Conservation (phyloP, 2,888 invertebrate species). For the Aphrophora alni region DNA sequence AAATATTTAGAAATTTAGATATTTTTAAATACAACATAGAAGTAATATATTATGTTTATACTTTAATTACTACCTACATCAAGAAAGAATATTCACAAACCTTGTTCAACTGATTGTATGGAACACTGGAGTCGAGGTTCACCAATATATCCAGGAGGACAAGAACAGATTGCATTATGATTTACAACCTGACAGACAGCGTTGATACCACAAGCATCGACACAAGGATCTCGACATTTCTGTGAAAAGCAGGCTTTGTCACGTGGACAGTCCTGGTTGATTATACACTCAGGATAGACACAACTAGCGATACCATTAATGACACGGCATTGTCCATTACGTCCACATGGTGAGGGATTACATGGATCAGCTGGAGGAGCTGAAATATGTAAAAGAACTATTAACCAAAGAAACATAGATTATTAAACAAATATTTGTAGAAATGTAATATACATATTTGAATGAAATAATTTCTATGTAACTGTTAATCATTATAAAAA, state of each 20-base stretch:
- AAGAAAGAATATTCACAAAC: slow-evolving; percentile 42
- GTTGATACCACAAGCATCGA: slow-evolving; percentile 82
- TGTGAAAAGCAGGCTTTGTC: slow-evolving; percentile 82
- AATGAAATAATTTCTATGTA: background rate
- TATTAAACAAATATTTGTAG: background rate
- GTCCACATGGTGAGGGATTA: slow-evolving; percentile 81
- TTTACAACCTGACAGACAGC: slow-evolving; percentile 80
- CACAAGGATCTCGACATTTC: slow-evolving; percentile 84
- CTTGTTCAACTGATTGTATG: slow-evolving; percentile 57
- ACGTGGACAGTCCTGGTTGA: slow-evolving; percentile 86
- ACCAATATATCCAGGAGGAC: slow-evolving; percentile 79
- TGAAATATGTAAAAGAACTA: too few relatives aligned
- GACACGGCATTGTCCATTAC: slow-evolving; percentile 80
- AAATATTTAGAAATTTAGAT: too few relatives aligned
- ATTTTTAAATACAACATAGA: too few relatives aligned
- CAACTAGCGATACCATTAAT: slow-evolving; percentile 73
- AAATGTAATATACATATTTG: background rate
- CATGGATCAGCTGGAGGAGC: slow-evolving; percentile 69
- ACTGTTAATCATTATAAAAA: too few relatives aligned
- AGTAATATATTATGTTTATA: too few relatives aligned
- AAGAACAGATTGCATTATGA: slow-evolving; percentile 83
- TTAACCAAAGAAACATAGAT: background rate
- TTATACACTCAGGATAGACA: slow-evolving; percentile 84
- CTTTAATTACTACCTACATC: too few relatives aligned
- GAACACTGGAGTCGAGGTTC: slow-evolving; percentile 78